Evolutionary conservation across 1,140 invertebrate species (phyloP).

Genomic region (Drosophila asahinai): DNA sequence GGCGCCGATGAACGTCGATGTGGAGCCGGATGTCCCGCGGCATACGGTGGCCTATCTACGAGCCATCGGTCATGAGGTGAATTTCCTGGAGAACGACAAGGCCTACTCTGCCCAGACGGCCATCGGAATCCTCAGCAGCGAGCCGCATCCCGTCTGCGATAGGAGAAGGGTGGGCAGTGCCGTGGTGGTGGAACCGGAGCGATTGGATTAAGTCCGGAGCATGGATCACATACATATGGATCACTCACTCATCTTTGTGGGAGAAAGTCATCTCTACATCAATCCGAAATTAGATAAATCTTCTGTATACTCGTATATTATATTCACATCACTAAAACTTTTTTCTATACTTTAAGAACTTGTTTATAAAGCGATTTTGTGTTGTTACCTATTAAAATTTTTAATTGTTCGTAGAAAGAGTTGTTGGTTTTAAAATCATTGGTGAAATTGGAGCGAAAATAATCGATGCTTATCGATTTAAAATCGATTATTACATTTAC

Average conservation of each 20-base stretch:
- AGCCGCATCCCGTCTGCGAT: constrained; percentile 84
- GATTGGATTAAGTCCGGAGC: constrained; percentile 10
- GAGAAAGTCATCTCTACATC: neutral
- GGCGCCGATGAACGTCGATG: constrained; percentile 91
- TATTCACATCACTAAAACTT: neutral
- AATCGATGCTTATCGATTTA: neutral
- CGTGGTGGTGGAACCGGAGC: constrained; percentile 83
- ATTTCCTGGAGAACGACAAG: constrained; percentile 82
- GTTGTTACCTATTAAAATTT: neutral
- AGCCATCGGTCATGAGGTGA: constrained; percentile 85
- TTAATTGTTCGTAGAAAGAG: neutral
- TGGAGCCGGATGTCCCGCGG: constrained; percentile 74
- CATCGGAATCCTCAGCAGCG: constrained; percentile 77
- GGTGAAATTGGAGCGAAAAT: too few relatives aligned
- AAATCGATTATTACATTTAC: neutral
- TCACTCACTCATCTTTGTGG: neutral
- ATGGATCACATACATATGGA: too few relatives aligned
- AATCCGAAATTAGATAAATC: neutral
- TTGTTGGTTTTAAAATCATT: neutral
- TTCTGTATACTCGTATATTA: constrained; percentile 3
- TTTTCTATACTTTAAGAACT: constrained; percentile 5
- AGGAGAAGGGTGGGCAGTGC: constrained; percentile 85
- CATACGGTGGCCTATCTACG: constrained; percentile 69
- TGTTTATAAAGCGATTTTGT: neutral
- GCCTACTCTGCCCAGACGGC: constrained; percentile 86